phyloP scores from a whole-genome alignment of 2,888 invertebrate genomes.

The Quadroppia sp. region DNA sequence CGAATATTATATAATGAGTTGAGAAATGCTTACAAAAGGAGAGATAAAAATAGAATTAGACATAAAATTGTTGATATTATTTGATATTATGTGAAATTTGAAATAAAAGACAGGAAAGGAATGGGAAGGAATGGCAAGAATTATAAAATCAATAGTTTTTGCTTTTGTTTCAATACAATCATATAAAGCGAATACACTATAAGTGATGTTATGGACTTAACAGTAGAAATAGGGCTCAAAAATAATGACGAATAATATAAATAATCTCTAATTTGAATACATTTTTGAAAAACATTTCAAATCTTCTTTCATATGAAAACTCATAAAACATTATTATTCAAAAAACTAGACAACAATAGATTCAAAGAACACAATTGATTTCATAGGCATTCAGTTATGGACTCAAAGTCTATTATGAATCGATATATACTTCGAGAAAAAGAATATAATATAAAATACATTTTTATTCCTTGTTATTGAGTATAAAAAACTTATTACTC shows the following conservation, averaged over 20 bases:
- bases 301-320: too few relatives aligned
- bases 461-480: constrained; percentile 14
- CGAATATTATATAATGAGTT: background rate
- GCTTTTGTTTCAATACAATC: too few relatives aligned
- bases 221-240: background rate
- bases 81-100: background rate
- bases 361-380: background rate
- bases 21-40: constrained; percentile 2
- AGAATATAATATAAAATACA: too few relatives aligned
- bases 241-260: background rate
- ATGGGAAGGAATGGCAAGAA: constrained; percentile 24
- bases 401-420: background rate
- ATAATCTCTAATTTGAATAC: background rate
- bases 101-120: constrained; percentile 1
- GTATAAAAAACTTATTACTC: background rate
- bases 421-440: background rate
- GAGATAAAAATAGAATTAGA: constrained; percentile 27
- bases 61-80: constrained; percentile 28
- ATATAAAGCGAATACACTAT: too few relatives aligned
- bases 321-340: too few relatives aligned
- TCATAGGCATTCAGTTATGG: background rate
- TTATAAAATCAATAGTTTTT: constrained; percentile 30
- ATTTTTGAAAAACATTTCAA: background rate
- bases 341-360: background rate
- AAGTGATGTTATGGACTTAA: background rate